These are phyloP conservation scores for Cordilura impudica DNA, from an alignment of 2,888 invertebrate genomes.

Conservation along the genomic window DNA sequence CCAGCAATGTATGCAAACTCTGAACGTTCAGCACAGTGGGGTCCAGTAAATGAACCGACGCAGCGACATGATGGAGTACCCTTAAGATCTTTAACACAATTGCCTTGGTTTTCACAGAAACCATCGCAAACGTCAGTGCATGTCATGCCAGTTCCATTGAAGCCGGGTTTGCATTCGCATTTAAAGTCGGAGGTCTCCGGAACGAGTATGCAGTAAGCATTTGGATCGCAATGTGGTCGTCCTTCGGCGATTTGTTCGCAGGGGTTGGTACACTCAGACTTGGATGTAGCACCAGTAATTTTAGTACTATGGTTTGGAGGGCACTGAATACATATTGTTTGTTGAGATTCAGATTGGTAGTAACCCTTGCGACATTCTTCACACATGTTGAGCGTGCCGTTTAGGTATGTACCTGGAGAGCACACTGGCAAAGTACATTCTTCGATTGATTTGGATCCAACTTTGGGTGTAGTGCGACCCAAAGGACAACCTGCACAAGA, in stretches of 20 bases:
- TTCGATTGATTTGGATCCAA: constrained; percentile 89
- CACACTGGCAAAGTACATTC: constrained; percentile 96
- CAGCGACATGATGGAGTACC: constrained; percentile 93
- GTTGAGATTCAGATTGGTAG: constrained; percentile 93
- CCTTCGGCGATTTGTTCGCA: constrained; percentile 88
- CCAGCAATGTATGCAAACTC: constrained; percentile 97
- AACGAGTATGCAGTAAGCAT: constrained; percentile 91
- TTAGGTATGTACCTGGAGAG: constrained; percentile 89
- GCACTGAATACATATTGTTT: constrained; percentile 91
- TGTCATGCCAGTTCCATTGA: constrained; percentile 90
- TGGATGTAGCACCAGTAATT: constrained; percentile 86
- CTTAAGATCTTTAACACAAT: constrained; percentile 89
- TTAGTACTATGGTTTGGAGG: constrained; percentile 94
- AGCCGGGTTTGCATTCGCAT: constrained; percentile 96
- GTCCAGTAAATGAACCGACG: constrained; percentile 93
- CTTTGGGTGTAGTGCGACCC: constrained; percentile 92
- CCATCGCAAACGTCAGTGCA: constrained; percentile 90
- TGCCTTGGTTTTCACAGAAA: constrained; percentile 93
- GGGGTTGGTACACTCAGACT: constrained; percentile 92
- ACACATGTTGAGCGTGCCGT: constrained; percentile 91
- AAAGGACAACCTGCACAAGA: constrained; percentile 92
- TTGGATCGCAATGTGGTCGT: constrained; percentile 90
- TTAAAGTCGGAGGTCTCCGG: constrained; percentile 90
- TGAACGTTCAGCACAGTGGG: constrained; percentile 93
- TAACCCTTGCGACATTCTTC: constrained; percentile 92